Evolutionary conservation across 2,888 invertebrate genomes (phyloP), one percentile per base, ranked within the genome.

Genomic region (Acleris holmiana): DNA sequence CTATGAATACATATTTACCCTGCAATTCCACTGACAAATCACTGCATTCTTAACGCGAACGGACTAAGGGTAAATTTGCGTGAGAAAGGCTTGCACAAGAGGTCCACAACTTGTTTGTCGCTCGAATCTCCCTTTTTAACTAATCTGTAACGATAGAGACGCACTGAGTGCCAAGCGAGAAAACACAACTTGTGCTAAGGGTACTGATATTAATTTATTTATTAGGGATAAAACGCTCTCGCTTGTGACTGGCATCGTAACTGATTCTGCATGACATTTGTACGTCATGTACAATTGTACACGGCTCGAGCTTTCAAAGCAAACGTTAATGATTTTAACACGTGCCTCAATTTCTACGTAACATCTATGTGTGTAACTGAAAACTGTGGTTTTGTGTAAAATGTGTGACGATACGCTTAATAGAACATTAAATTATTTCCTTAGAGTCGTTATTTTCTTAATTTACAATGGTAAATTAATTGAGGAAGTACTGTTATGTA

Each of bases 301-400:
- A 29, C 55, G n/a, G 49, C 4, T 18, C 4, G 49, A 48, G 58
- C 58, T 59, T 64, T 55, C 55, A 59, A 65, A 65, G 49, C 55
- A 55, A 64, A 60, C 29, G 60, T 44, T 60, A 65, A 65, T 65
- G 59, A 60, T 55, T 44, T 10, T 49, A 55, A 44, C 65, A 55
- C 65, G 60, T 59, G 65, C 17, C 17, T 15, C 17, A 19, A 6
- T 48, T 3, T 46, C 46, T 21, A 57, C 64, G 58, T 64, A 59
- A 64, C 41, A 41, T 3, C 19, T 17, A 58, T 54, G 47, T 58
- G 57, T 53, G 51, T 47, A 51, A 35, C 44, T 18, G 17, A 63
- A 62, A 51, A 50, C 10, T 61, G 48, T 35, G 54, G 61, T 61
- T 60, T 61, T 17, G 21, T 21, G 17, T 48, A 47, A 41, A 19